Percentiles rank a stretch among this genome's conserved stretches.
phyloP scores from a whole-genome alignment of 2,888 invertebrate species.

The Nephrotoma appendiculata region DNA sequence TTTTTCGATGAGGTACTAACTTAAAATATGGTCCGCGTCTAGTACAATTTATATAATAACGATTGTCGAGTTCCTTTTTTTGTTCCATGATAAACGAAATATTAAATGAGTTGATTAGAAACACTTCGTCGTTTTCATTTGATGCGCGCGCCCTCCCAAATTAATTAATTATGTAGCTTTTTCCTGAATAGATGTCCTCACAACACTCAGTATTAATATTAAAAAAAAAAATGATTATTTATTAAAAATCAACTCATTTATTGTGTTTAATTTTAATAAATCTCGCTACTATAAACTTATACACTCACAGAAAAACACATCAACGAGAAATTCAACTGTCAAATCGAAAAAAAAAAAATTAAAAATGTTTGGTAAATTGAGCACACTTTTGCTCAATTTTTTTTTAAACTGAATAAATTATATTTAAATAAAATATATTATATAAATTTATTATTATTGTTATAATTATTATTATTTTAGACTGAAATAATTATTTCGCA shows the following conservation, averaged over 20 bases:
- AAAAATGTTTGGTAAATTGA: background rate
- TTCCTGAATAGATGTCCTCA: background rate
- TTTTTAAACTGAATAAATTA: background rate
- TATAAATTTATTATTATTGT: background rate
- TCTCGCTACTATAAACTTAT: background rate
- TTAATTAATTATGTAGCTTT: background rate
- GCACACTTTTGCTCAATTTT: background rate
- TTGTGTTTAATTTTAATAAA: background rate
- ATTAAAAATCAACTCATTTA: background rate
- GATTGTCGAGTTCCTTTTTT: background rate
- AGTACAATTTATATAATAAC: background rate
- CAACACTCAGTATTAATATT: background rate
- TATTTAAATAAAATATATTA: background rate
- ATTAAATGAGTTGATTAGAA: background rate
- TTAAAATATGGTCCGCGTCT: background rate
- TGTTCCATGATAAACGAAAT: background rate
- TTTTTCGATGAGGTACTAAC: background rate
- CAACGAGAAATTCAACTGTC: background rate
- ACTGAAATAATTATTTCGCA: background rate
- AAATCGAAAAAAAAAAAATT: background rate
- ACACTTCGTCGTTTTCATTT: background rate
- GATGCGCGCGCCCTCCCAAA: background rate
- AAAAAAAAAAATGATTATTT: background rate
- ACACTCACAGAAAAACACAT: background rate
- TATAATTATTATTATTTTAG: background rate